Conservation (phyloP, 1,140 invertebrate species). For the Drosophila teissieri region DNA sequence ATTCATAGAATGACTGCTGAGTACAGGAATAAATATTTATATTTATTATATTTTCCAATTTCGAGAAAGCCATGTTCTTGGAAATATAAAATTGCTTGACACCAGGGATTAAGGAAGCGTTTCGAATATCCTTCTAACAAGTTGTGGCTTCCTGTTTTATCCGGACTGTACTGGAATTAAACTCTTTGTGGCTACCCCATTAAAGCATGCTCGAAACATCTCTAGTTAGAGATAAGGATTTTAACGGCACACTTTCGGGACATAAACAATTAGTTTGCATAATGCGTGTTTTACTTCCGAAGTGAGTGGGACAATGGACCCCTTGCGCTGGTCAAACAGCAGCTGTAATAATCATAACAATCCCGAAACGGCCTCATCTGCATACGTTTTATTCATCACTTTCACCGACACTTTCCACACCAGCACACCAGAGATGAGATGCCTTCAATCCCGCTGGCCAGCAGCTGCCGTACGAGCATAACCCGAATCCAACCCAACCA, state of each 20-base stretch:
- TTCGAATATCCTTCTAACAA: not conserved
- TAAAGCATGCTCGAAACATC: constrained; percentile 4
- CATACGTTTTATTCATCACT: constrained; percentile 63
- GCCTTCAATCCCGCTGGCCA: constrained; percentile 55
- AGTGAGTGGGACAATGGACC: constrained; percentile 51
- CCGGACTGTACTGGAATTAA: constrained; percentile 9
- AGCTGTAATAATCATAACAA: constrained; percentile 80
- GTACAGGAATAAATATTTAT: no score
- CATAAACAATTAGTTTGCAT: constrained; percentile 72
- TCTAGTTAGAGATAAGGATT: constrained; percentile 6
- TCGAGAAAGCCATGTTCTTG: no score
- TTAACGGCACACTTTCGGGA: constrained; percentile 26
- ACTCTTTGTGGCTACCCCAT: constrained; percentile 1
- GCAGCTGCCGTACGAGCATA: constrained; percentile 41
- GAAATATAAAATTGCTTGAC: not conserved
- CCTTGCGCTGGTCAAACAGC: constrained; percentile 35
- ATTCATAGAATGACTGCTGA: not conserved
- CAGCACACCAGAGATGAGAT: constrained; percentile 39
- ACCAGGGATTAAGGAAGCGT: not conserved
- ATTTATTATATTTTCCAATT: no score
- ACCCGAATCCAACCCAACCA: constrained; percentile 15
- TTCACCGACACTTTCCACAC: constrained; percentile 41
- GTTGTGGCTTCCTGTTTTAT: not conserved
- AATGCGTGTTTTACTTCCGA: constrained; percentile 65
- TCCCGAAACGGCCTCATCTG: constrained; percentile 51